phyloP scores from a whole-genome alignment of 1,140 invertebrate genomes.

The Tachypleus tridentatus region DNA sequence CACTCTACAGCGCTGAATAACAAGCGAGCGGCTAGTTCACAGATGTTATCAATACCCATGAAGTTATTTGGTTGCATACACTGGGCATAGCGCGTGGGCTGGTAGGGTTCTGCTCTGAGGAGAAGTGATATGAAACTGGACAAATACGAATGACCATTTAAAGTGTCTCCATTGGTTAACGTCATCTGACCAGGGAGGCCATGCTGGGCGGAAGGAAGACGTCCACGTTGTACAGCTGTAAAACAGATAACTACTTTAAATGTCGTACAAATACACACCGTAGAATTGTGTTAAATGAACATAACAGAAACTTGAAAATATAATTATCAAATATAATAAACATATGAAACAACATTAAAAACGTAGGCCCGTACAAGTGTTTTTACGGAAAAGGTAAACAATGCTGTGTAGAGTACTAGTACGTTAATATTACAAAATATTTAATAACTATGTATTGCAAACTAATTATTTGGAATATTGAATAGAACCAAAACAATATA shows the following conservation, averaged over 20 bases:
- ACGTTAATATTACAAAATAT: too few relatives aligned
- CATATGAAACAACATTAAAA: too few relatives aligned
- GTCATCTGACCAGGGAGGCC: conserved; percentile 52
- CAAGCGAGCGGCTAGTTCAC: conserved; percentile 88
- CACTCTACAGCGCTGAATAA: conserved; percentile 95
- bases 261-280: too few relatives aligned
- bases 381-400: too few relatives aligned
- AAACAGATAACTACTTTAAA: too few relatives aligned
- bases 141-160: conserved; percentile 80
- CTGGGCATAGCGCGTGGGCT: conserved; percentile 84
- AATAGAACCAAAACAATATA: too few relatives aligned
- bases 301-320: conserved; percentile 30
- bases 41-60: conserved; percentile 95
- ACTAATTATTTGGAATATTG: too few relatives aligned
- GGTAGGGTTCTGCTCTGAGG: conserved; percentile 88
- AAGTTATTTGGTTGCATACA: conserved; percentile 82
- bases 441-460: too few relatives aligned
- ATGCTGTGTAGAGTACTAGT: too few relatives aligned
- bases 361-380: too few relatives aligned
- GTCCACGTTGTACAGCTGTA: conserved; percentile 90
- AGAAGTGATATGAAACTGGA: conserved; percentile 91
- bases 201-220: conserved; percentile 68
- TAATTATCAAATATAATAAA: too few relatives aligned
- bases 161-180: conserved; percentile 63
- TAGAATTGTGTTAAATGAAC: too few relatives aligned